Percentiles rank a stretch among this genome's conserved stretches.
Conservation (phyloP, 23 tunicate genomes). For the Phallusia fumigata region DNA sequence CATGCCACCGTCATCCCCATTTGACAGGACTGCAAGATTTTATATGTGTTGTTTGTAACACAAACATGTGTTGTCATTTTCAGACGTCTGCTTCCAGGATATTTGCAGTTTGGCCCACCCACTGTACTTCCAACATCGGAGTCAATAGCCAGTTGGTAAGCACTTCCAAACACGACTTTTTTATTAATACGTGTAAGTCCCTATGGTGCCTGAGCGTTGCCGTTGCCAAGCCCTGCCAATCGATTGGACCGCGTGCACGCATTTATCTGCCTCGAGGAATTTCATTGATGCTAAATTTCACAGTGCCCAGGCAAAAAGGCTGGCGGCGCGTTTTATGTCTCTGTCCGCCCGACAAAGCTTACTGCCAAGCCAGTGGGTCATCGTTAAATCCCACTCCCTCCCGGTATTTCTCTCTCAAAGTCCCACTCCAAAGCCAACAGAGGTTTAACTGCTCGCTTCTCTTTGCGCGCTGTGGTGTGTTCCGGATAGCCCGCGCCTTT, state of each 20-base stretch:
- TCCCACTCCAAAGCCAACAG: slow-evolving; percentile 1
- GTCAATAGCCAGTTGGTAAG: slow-evolving; percentile 11
- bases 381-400: neutral
- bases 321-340: slow-evolving; percentile 1
- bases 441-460: neutral
- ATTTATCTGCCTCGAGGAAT: neutral
- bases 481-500: neutral
- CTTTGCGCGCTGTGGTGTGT: neutral
- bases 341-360: neutral
- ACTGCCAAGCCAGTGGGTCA: neutral
- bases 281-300: slow-evolving; percentile 5
- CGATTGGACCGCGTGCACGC: neutral
- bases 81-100: slow-evolving; percentile 27
- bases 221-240: no score
- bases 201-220: no score
- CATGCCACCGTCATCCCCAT: neutral
- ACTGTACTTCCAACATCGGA: slow-evolving; percentile 18
- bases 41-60: no score
- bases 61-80: neutral
- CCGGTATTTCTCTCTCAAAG: neutral
- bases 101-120: slow-evolving; percentile 31
- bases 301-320: neutral
- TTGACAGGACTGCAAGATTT: no score
- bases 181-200: neutral
- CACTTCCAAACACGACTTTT: neutral